phyloP scores from a whole-genome alignment of 2,113 vertebrate species.

The Erythrolamprus reginae region DNA sequence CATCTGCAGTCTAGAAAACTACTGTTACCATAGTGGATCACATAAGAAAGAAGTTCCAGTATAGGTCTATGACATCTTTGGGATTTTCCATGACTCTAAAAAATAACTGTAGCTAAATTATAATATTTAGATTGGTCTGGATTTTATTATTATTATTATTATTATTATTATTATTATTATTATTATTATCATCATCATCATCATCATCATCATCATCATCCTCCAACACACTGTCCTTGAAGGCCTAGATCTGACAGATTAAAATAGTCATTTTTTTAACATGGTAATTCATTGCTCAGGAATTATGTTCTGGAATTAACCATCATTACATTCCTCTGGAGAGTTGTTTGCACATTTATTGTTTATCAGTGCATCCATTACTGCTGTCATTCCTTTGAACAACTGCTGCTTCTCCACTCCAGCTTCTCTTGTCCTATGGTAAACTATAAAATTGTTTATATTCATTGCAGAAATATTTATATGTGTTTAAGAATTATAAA shows the following conservation, averaged over 20 bases:
- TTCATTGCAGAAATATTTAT: constrained; percentile 59
- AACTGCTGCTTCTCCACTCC: constrained; percentile 37
- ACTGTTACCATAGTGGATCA: background rate
- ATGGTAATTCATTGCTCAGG: constrained; percentile 11
- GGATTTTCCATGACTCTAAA: background rate
- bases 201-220: too few relatives aligned
- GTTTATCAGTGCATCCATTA: constrained; percentile 17
- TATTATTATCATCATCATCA: too few relatives aligned
- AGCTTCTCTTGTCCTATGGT: constrained; percentile 44
- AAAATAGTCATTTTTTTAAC: background rate
- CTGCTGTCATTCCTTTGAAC: constrained; percentile 31
- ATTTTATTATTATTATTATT: background rate
- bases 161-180: background rate
- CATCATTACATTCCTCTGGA: constrained; percentile 35
- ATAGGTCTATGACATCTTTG: background rate
- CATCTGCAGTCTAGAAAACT: background rate
- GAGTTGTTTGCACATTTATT: constrained; percentile 12
- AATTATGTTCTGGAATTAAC: constrained; percentile 34
- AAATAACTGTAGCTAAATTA: background rate
- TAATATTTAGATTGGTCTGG: background rate
- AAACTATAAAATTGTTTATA: constrained; percentile 55
- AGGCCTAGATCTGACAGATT: background rate
- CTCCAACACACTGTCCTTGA: background rate
- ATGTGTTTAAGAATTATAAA: constrained; percentile 45
- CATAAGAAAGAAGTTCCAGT: background rate